Evolutionary conservation across 2,888 invertebrate species (phyloP).

Genomic region (Cosmopolites sordidus): DNA sequence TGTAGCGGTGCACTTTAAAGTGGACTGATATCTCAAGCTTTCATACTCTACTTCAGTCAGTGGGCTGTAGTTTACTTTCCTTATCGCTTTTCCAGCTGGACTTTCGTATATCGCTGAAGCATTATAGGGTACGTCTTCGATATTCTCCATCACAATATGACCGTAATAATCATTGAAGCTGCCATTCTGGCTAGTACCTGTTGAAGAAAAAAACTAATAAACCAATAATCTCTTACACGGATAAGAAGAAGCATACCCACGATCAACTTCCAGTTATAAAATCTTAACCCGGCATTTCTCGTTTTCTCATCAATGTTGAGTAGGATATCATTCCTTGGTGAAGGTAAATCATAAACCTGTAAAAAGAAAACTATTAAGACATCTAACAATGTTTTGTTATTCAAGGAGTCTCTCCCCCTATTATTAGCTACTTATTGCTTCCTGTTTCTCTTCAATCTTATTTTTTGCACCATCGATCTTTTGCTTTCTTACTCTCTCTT

Average conservation of each 20-base stretch:
- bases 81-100: conserved; percentile 44
- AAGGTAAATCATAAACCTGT: conserved; percentile 49
- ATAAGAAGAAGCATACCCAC: conserved; percentile 50
- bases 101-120: conserved; percentile 45
- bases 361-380: no score
- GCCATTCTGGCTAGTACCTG: conserved; percentile 43
- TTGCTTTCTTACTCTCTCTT: no score
- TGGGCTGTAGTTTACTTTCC: conserved; percentile 44
- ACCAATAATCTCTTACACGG: no score
- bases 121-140: conserved; percentile 46
- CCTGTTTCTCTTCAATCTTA: no score
- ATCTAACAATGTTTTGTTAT: no score
- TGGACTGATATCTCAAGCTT: conserved; percentile 44
- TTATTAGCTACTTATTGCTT: no score
- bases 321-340: conserved; percentile 60
- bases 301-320: conserved; percentile 66
- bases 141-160: conserved; percentile 43
- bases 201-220: conserved; percentile 2
- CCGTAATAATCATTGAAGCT: conserved; percentile 49
- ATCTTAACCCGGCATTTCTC: conserved; percentile 48
- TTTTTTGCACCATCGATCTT: no score
- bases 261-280: conserved; percentile 52
- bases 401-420: no score
- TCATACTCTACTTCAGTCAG: conserved; percentile 44
- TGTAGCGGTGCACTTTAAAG: conserved; percentile 45